Conservation (phyloP, 2,888 invertebrate genomes). For the Cataglyphis rosenhaueri region DNA sequence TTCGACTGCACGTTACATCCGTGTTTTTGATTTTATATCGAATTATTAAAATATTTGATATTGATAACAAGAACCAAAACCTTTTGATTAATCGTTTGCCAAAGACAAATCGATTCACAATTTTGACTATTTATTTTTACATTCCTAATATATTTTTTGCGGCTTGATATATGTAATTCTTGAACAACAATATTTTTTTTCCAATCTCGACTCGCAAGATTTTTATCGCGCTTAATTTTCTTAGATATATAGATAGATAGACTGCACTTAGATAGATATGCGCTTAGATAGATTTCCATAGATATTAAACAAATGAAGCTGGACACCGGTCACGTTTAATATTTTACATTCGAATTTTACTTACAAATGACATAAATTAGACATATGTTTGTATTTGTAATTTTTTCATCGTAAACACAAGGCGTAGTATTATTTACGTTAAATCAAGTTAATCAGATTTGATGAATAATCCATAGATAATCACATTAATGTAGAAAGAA, state of each 20-base stretch:
- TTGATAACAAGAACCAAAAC: neutral
- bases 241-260: too few relatives aligned
- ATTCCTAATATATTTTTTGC: neutral
- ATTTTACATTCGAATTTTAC: neutral
- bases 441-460: constrained; percentile 13
- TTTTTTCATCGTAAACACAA: neutral
- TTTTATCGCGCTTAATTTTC: neutral
- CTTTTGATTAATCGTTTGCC: neutral
- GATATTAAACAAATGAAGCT: neutral
- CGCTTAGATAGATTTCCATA: too few relatives aligned
- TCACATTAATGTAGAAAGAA: neutral
- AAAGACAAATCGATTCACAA: neutral
- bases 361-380: neutral
- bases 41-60: neutral
- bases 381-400: neutral
- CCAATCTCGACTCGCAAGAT: neutral
- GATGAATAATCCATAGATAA: constrained; percentile 1
- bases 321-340: neutral
- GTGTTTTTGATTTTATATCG: constrained; percentile 1
- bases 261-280: too few relatives aligned
- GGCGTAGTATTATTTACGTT: neutral
- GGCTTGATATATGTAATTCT: neutral
- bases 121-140: neutral
- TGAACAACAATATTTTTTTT: neutral
- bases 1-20: neutral